Conservation (phyloP, 2,797 vertebrate species). For the Pangasius krempfi region DNA sequence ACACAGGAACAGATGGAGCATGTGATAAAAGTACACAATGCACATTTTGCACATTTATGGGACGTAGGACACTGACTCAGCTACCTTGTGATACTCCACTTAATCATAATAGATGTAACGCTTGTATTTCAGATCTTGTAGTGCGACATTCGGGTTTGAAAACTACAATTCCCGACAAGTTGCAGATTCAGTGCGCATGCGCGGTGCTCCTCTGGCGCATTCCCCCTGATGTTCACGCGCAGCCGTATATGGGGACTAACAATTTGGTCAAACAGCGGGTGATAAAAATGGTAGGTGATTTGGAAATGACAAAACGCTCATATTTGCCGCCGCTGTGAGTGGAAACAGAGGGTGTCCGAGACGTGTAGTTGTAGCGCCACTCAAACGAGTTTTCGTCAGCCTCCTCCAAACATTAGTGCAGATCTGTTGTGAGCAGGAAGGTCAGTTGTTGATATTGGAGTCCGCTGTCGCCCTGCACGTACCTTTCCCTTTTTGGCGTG, state of each 20-base stretch:
- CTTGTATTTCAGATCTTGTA: too few species aligned
- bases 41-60: not conserved
- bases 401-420: slow-evolving; percentile 61
- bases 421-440: slow-evolving; percentile 71
- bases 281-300: slow-evolving; percentile 91
- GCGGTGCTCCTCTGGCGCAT: slow-evolving; percentile 63
- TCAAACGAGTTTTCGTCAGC: slow-evolving; percentile 46
- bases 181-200: slow-evolving; percentile 51
- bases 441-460: slow-evolving; percentile 84
- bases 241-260: slow-evolving; percentile 77
- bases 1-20: not conserved
- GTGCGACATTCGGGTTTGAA: not conserved
- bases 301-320: slow-evolving; percentile 68
- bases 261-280: slow-evolving; percentile 86
- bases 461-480: slow-evolving; percentile 72
- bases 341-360: slow-evolving; percentile 30
- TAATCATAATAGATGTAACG: not conserved
- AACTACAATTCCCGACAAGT: slow-evolving; percentile 72
- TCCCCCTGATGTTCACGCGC: slow-evolving; percentile 69
- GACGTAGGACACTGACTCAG: not conserved
- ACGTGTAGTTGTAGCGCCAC: slow-evolving; percentile 24
- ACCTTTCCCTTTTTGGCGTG: slow-evolving; percentile 77
- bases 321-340: slow-evolving; percentile 37
- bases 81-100: not conserved
- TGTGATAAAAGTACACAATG: not conserved